Base-by-base conservation (phyloP, 2,113 vertebrate species). In the Urocolius indicus region DNA sequence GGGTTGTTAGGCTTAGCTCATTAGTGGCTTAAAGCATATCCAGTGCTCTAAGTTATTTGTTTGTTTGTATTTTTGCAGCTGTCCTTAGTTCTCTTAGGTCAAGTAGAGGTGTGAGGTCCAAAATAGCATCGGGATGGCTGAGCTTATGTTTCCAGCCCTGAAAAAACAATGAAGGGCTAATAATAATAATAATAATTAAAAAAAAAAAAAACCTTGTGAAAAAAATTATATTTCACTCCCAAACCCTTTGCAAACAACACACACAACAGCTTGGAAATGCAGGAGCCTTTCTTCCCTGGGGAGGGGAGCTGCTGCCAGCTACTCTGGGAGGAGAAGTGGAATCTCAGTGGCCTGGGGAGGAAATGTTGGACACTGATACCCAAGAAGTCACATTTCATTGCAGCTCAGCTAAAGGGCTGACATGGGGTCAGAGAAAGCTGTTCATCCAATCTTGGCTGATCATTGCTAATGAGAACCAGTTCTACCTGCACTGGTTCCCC, bases 31-130 rank as follows among this genome's bases (percentile, higher is more conserved):
- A 95, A 89, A 95, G 88, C 88, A 91, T 66, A 95, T 84, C 89
- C 83, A 96, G 5, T 84, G 72, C 84, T 93, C 90, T 23, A 90
- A 91, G 89, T 92, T 91, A 91, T 96, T 97, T 95, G 92, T 97
- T 97, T 97, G 95, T 95, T 96, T 95, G 90, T 97, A 95, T 97
- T 97, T 97, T 97, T 95, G 96, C 97, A 97, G 96, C 95, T 97
- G 96, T 95, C 96, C 87, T 92, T 96, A 89, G 94, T 96, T 86
- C 80, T 93, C 72, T 93, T 92, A 86, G 96, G 94, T 96, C 93
- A 95, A 97, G 88, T 59, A 90, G 94, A 97, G 93, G 96, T 94
- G 93, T 96, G 92, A 96, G 92, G 96, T 97, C 95, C 96, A 93
- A 97, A 95, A 97, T 87, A 96, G 91, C 91, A 91, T 93, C 12